Evolutionary conservation across 2,888 invertebrate genomes (phyloP).

Genomic region (Parnassius smintheus): DNA sequence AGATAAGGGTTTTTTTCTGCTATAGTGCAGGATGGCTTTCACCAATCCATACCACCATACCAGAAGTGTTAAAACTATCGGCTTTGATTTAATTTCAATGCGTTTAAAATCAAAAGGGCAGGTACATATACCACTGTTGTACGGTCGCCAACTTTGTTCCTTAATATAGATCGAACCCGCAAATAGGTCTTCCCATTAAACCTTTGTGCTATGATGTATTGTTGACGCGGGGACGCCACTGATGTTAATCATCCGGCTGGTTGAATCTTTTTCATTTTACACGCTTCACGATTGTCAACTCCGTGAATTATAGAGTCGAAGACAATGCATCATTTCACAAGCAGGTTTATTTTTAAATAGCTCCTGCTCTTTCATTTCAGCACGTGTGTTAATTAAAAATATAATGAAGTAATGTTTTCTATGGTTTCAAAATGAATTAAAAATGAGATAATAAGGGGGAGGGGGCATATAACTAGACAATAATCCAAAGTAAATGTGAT

Average conservation of each 20-base stretch:
- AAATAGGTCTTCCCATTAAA: constrained; percentile 22
- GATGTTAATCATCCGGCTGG: constrained; percentile 17
- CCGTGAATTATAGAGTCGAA: constrained; percentile 6
- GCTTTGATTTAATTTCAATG: too few species aligned
- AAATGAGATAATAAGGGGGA: too few species aligned
- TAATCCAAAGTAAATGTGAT: too few species aligned
- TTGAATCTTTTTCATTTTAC: constrained; percentile 6
- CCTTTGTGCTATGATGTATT: constrained; percentile 18
- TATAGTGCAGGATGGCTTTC: too few species aligned
- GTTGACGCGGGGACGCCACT: constrained; percentile 21
- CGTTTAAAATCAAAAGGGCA: neutral
- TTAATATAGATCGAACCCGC: constrained; percentile 2
- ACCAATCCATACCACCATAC: too few species aligned
- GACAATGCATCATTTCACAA: constrained; percentile 11
- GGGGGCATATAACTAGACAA: too few species aligned
- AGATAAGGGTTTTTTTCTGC: too few species aligned
- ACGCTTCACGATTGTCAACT: constrained; percentile 12
- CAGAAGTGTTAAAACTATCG: too few species aligned
- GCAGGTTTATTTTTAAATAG: constrained; percentile 16
- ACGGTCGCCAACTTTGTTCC: neutral
- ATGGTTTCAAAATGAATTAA: too few species aligned
- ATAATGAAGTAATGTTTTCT: too few species aligned
- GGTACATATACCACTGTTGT: too few species aligned
- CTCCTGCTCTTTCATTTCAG: neutral
- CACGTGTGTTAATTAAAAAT: too few species aligned